Evolutionary conservation across 2,797 vertebrate species (phyloP), one percentile per base, ranked within the genome.

Genomic region (Neomorphus geoffroyi): DNA sequence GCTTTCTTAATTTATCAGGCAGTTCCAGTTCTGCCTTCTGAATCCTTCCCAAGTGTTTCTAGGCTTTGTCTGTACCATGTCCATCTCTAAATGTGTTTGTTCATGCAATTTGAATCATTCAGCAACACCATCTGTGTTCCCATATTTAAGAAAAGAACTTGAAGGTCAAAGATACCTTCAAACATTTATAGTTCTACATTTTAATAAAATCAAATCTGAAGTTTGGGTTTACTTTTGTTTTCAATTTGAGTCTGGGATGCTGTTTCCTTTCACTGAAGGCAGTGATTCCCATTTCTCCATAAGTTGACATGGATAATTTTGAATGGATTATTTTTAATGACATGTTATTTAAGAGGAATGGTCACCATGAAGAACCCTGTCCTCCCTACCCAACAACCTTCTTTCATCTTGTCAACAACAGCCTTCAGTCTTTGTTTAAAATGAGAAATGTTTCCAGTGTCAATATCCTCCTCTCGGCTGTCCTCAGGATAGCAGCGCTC

Each of bases 121-220:
- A 74, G 60, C 41, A 86, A 66, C 41, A 74, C 62, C 85, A 77
- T 54, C 90, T 93, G 60, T 46, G 50, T 70, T 92, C 50, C 13
- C 56, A 43, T 60, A 78, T 67, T 91, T 88, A 92, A 88, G 51
- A 80, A 84, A 88, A 73, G 45, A 80, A 10, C 33, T 90, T 67
- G n/a, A 94, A 93, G 78, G 67, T 87, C 74, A 96, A 80, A 85
- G 22, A 26, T 64, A 74, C 46, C 73, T 70, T 77, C 70, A 92
- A 85, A 77, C 10, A 82, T 39, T 65, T 69, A 39, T 33, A 66
- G 15, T 70, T 95, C 82, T 58, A 78, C 30, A 64, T 73, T 74
- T 54, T 28, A 75, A 32, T n/a, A 73, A 69, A 58, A 88, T n/a
- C 18, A 61, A 80, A 71, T 80, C 41, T 91, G 46, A 54, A 65